Conservation (phyloP, 1,140 invertebrate species). For the Platorchestia sp. region DNA sequence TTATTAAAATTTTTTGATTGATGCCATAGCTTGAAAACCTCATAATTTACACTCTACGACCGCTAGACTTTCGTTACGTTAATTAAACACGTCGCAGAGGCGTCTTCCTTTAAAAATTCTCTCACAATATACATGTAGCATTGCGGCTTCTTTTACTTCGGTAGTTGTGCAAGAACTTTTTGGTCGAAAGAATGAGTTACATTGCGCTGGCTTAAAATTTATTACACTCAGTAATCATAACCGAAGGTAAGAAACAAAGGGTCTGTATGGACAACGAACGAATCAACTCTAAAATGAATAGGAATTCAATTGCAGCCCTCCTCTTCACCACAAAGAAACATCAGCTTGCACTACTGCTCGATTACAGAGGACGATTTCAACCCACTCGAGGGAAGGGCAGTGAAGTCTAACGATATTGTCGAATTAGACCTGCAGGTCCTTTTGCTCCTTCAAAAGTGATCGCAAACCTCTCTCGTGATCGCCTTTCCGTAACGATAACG, state of each 20-base stretch:
- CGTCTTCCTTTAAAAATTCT: background rate
- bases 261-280: background rate
- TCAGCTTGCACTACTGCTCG: background rate
- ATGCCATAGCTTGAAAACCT: too few species aligned
- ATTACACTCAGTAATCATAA: background rate
- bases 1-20: too few species aligned
- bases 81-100: too few species aligned
- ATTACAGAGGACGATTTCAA: background rate
- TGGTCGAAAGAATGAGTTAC: background rate
- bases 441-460: background rate
- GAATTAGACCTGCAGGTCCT: background rate
- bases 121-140: background rate
- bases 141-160: background rate
- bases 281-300: too few species aligned
- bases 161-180: background rate
- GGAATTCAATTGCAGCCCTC: background rate
- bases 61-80: too few species aligned
- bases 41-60: too few species aligned
- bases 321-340: background rate
- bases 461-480: background rate
- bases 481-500: conserved; percentile 15
- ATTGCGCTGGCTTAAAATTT: background rate
- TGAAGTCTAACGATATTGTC: background rate
- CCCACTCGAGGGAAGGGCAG: background rate
- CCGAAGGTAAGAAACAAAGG: background rate